These are phyloP conservation scores for Acanthococcus lagerstroemiae DNA, from an alignment of 2,888 invertebrate species.

Conservation along the genomic window DNA sequence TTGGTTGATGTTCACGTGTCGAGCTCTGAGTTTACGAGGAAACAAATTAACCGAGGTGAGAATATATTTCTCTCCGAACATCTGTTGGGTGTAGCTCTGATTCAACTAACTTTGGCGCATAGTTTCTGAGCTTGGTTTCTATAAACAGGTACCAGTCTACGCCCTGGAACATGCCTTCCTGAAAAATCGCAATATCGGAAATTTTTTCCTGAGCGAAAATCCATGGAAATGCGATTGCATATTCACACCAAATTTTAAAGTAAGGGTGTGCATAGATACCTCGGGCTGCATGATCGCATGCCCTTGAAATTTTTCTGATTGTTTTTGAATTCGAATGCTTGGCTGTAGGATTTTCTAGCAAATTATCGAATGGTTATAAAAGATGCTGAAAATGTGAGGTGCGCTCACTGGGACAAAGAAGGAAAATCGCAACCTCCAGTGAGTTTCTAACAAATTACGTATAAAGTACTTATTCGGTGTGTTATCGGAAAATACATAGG, in stretches of 20 bases:
- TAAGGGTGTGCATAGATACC: too few relatives aligned
- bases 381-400: conserved; percentile 60
- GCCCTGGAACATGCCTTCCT: not conserved
- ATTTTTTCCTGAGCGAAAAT: not conserved
- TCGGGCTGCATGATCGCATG: too few relatives aligned
- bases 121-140: too few relatives aligned
- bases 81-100: too few relatives aligned
- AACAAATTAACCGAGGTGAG: conserved; percentile 61
- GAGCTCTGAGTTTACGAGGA: conserved; percentile 63
- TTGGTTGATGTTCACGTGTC: conserved; percentile 67
- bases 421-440: conserved; percentile 29
- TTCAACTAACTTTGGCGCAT: too few relatives aligned
- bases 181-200: not conserved
- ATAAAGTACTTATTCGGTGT: too few relatives aligned
- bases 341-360: conserved; percentile 44
- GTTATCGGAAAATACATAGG: too few relatives aligned
- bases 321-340: too few relatives aligned
- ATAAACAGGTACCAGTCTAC: not conserved
- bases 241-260: not conserved
- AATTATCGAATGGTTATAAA: conserved; percentile 56
- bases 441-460: not conserved
- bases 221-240: not conserved
- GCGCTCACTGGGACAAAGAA: conserved; percentile 53
- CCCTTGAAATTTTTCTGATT: too few relatives aligned
- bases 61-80: too few relatives aligned